Base-by-base conservation (phyloP, 2,888 invertebrate species). In the Onchidella celtica region DNA sequence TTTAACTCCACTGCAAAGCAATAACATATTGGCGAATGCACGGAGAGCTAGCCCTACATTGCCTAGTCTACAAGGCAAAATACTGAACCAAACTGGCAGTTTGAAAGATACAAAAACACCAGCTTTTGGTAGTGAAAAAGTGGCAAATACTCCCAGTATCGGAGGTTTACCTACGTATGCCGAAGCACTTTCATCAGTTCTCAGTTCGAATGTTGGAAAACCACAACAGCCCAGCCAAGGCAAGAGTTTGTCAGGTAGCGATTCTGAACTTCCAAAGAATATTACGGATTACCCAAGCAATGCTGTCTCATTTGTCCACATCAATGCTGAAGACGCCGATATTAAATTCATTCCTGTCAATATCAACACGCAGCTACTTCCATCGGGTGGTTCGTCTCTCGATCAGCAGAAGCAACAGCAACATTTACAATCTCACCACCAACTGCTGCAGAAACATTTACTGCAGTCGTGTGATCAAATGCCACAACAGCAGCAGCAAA, bases 101-200 rank as follows among this genome's bases (percentile, higher is more conserved):
- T 29, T n/a, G 14, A 9, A 14, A 14, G n/a, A 24, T n/a, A 9
- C 36, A 1, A 3, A 36, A 24, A n/a, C 0, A 27, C 34, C 34
- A 61, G n/a, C 0, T 2, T 2, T 24, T 6, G 59, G 24, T 24
- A 9, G 24, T 14, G 73, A 61, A 36, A 59, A 24, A 14, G 4
- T 40, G 34, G 2, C 24, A 1, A 11, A 24, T 32, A 17, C 6
- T n/a, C 32, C 68, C 11, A 27, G n/a, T 2, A 17, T 66, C 21
- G 57, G 77, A 57, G 32, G 66, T n/a, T n/a, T 72, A n/a, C 79
- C 79, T 1, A 47, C 79, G 9, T 79, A 79, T 32, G 36, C 61
- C 0, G 79, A 79, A 63, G 79, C 79, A 24, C 6, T 79, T 14
- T 57, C 63, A 21, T 72, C 72, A 14, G 72, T 79, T 24, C 24